Evolutionary conservation across 1,140 invertebrate genomes (phyloP), one percentile per base, ranked within the genome.

Genomic region (Drosophila bipectinata): DNA sequence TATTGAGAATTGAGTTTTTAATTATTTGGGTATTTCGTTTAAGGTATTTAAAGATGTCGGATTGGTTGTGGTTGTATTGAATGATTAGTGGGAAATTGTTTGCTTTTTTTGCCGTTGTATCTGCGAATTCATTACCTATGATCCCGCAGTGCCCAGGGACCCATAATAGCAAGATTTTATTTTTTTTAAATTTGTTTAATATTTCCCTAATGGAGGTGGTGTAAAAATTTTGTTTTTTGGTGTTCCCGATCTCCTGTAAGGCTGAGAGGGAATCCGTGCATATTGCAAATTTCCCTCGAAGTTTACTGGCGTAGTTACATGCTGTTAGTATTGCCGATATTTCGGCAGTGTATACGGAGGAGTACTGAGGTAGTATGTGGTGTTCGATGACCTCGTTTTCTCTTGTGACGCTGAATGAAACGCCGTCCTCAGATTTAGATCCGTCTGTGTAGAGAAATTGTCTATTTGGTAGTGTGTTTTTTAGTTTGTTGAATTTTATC

Each of bases 111-210:
- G 54, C 54, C 7, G 52, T 47, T 58, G 7, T 5, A 18, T 59
- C 45, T 37, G 45, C 45, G 32, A 59, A 12, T 2, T 59, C 57
- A 6, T 59, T 59, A n/a, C 45, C 47, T 39, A 28, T 39, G 15
- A 51, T 60, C 9, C 47, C 58, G 47, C 47, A 15, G 47, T 60
- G 58, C 39, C 47, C 47, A 15, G 47, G 47, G 7, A 60, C 39
- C 57, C 57, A 60, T 10, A 41, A 18, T 18, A 41, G 8, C 4
- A 14, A 10, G n/a, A 51, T 18, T 51, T 39, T 60, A n/a, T 60
- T 60, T 26, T 60, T 28, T 18, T 60, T 28, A 7, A 6, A 49
- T 49, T 60, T 60, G 15, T 18, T 18, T 39, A 60, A 18, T 37
- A 51, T 41, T 3, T 18, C 51, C 28, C 47, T 12, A 10, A 51